A percentile compares a stretch with the other conserved stretches of the same genome.
phyloP scores from a whole-genome alignment of 1,140 invertebrate genomes.

The Euglossa dilemma region DNA sequence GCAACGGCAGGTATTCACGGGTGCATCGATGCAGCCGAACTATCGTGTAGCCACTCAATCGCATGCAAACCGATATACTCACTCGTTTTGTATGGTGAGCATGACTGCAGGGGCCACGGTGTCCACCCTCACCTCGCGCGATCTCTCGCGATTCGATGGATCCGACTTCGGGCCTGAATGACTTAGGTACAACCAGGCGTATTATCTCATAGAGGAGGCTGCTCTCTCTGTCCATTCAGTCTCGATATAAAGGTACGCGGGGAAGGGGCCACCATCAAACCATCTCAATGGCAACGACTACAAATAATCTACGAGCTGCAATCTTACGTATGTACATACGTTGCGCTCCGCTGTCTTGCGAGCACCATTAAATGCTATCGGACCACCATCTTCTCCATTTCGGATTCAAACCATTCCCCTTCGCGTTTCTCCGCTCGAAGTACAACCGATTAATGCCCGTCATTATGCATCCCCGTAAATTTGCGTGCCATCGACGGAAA shows the following conservation, averaged over 20 bases:
- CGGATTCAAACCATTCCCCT: background rate
- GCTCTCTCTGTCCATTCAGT: constrained; percentile 71
- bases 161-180: constrained; percentile 66
- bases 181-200: constrained; percentile 61
- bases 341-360: background rate
- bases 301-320: constrained; percentile 63
- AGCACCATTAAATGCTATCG: constrained; percentile 1
- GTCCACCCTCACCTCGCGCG: constrained; percentile 62
- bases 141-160: constrained; percentile 63
- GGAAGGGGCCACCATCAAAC: constrained; percentile 66
- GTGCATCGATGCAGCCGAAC: constrained; percentile 10
- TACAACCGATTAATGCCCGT: background rate
- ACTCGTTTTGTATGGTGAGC: constrained; percentile 72
- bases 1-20: background rate
- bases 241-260: constrained; percentile 70
- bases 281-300: constrained; percentile 70
- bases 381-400: background rate
- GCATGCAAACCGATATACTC: constrained; percentile 61
- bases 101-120: constrained; percentile 59
- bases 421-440: background rate
- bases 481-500: background rate
- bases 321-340: constrained; percentile 57
- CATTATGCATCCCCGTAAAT: background rate
- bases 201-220: constrained; percentile 75
- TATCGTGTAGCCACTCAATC: constrained; percentile 2